Percentiles rank a stretch among this genome's conserved stretches.
Conservation (phyloP, 2,797 vertebrate genomes). For the Onychomys arenicola region DNA sequence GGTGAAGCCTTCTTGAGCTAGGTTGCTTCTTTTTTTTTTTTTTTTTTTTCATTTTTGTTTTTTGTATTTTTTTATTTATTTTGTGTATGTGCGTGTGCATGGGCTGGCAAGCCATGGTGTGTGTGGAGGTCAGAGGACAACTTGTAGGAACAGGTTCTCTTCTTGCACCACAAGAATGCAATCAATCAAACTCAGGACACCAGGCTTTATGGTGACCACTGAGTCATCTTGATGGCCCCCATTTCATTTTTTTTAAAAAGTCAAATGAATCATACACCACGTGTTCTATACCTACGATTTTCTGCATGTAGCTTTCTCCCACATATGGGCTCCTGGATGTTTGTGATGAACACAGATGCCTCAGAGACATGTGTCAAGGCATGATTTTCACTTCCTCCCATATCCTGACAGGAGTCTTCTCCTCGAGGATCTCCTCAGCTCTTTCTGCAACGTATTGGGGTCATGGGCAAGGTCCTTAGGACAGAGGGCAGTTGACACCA, state of each 20-base stretch:
- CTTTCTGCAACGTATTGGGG: not conserved
- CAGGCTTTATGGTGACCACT: not conserved
- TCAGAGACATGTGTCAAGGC: slow-evolving; percentile 67
- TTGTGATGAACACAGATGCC: not conserved
- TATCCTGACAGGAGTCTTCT: slow-evolving; percentile 58
- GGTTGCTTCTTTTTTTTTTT: not conserved
- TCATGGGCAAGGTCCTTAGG: not conserved
- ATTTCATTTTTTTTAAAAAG: not conserved
- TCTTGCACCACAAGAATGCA: not conserved
- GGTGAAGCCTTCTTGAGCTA: not conserved
- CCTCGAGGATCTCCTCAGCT: not conserved
- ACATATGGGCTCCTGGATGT: not conserved
- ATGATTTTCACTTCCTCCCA: slow-evolving; percentile 30
- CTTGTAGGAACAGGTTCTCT: not conserved
- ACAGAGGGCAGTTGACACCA: not conserved
- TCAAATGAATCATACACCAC: not conserved
- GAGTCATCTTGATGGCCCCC: not conserved
- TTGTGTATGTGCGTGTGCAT: not conserved
- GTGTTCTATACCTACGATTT: not conserved
- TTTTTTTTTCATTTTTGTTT: not conserved
- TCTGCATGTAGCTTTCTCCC: not conserved
- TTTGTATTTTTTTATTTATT: not conserved
- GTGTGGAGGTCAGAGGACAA: not conserved
- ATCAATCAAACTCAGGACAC: not conserved
- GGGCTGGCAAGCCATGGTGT: no score